Conservation (phyloP, 2,888 invertebrate genomes). For the Andrena camellia region DNA sequence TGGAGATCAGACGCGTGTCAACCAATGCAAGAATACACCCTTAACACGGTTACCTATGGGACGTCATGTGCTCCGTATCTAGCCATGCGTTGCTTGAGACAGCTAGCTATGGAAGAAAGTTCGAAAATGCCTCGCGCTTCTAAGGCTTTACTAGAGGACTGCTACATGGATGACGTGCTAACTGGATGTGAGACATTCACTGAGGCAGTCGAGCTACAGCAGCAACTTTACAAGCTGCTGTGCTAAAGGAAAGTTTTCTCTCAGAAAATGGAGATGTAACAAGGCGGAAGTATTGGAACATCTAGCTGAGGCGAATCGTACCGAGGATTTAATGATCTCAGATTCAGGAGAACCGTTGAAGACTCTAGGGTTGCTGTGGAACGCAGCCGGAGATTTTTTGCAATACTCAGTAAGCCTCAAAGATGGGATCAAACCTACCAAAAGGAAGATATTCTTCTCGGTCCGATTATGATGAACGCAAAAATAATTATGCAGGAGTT, state of each 20-base stretch:
- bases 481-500: slow-evolving; percentile 12
- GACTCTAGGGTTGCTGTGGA: background rate
- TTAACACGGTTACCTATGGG: background rate
- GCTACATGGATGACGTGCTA: background rate
- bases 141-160: background rate
- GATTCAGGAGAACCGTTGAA: background rate
- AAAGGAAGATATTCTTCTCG: background rate
- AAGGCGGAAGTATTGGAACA: background rate
- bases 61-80: background rate
- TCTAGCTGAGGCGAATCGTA: background rate
- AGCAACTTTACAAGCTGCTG: background rate
- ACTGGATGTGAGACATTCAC: background rate
- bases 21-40: background rate
- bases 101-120: background rate
- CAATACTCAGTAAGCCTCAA: background rate
- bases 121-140: background rate
- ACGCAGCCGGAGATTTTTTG: background rate
- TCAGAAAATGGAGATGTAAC: background rate
- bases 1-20: background rate
- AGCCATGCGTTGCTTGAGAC: background rate
- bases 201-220: background rate
- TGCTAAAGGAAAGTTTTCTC: background rate
- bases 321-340: background rate
- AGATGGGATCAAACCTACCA: background rate
- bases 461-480: background rate